Evolutionary conservation across 2,888 invertebrate species (phyloP), one percentile per base, ranked within the genome.

Genomic region (Lycia hirtaria): DNA sequence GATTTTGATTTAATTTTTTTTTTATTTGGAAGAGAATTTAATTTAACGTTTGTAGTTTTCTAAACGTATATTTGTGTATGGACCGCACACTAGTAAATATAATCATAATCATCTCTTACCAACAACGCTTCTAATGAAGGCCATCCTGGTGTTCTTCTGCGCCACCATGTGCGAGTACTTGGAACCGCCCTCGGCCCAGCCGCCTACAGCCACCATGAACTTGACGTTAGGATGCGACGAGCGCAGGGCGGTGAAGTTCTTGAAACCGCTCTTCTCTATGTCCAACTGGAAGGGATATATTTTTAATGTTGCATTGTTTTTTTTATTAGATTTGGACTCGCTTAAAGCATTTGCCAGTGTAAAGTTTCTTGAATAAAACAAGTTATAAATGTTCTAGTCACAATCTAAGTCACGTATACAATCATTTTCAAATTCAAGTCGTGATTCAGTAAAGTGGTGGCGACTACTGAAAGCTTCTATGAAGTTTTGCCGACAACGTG

Each of bases 161-260:
- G 95, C 93, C 0, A 96, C 97, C 94, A 98, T 95, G 45, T 93
- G 93, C 0, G 97, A 97, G 83, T 97, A 98, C 80, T 97, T 97
- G 65, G 94, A 93, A 15, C 97, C 97, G 10, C 97, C 97, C 78
- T 97, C 97, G 0, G 95, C 97, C 97, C 97, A 98, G 0, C 97
- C 97, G 0, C 98, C 98, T 0, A 97, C 96, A 0, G 97, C 97
- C 0, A 97, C 93, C 87, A 94, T 93, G 37, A 96, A 94, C 83
- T 97, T 97, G 5, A 97, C 90, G 22, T 93, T 82, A 0, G 97
- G 97, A 79, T 95, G 93, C 28, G 93, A 93, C 22, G 93, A 86
- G 56, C 94, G 95, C 14, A 97, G 87, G 10, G 93, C 89, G 0
- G 96, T 97, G 79, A 98, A 98, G 75, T 96, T 96, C 44, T 88